phyloP scores from a whole-genome alignment of 2,797 vertebrate genomes.

The Acridotheres tristis region DNA sequence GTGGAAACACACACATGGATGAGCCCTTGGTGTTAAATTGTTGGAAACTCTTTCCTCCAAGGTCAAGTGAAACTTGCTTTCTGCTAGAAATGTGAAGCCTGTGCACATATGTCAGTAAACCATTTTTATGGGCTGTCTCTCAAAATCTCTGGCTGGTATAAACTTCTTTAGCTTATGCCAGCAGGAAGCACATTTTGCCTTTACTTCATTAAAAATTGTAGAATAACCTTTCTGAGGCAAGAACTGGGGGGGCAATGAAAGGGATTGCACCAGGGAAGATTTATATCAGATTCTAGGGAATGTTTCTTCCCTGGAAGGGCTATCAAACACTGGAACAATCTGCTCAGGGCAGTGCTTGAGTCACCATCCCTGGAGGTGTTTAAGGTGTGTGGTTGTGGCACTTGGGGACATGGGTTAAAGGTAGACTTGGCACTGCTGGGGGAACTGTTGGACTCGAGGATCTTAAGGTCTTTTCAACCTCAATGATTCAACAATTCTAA shows the following conservation, averaged over 20 bases:
- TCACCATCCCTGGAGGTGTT: not conserved
- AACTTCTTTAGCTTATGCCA: not conserved
- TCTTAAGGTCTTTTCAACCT: not conserved
- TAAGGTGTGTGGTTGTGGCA: not conserved
- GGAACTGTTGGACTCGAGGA: accelerated
- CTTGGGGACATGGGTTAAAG: not conserved
- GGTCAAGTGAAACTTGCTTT: not conserved
- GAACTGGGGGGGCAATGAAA: accelerated
- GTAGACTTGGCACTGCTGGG: not conserved
- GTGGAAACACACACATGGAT: not conserved
- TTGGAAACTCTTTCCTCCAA: not conserved
- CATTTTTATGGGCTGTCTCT: constrained; percentile 8
- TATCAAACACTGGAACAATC: not conserved
- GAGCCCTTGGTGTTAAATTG: not conserved
- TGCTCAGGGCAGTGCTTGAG: not conserved
- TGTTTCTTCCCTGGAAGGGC: not conserved
- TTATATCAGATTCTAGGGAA: not conserved
- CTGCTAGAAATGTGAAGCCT: not conserved
- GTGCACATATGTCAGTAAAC: not conserved
- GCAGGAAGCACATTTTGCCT: not conserved
- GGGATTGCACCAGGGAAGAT: accelerated
- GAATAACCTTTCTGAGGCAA: not conserved
- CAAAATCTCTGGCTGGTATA: not conserved
- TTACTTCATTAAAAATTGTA: not conserved
- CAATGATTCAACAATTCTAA: not conserved